Conservation (phyloP, 2,797 vertebrate genomes). For the Artibeus lituratus region DNA sequence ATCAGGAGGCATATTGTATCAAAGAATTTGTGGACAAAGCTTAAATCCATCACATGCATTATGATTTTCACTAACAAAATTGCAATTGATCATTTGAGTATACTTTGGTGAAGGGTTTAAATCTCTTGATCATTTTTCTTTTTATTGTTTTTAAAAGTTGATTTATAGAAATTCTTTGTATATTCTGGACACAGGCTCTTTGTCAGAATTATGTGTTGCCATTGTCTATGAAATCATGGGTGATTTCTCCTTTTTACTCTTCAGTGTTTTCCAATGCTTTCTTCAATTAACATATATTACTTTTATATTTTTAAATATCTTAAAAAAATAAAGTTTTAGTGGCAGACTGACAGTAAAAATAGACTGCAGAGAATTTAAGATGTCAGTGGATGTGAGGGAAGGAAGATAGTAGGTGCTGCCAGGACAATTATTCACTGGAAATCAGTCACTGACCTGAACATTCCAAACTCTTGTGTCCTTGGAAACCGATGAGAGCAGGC, state of each 20-base stretch:
- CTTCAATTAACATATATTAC: background rate
- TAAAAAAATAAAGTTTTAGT: background rate
- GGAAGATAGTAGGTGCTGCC: background rate
- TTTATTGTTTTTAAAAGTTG: background rate
- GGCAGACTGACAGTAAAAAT: background rate
- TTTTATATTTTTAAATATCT: background rate
- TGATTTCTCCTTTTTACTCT: background rate
- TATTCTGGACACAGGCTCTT: background rate
- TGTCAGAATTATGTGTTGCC: background rate
- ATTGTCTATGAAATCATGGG: background rate
- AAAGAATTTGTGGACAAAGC: background rate
- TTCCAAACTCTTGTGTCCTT: background rate
- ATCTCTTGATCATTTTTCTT: background rate
- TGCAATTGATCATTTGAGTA: background rate
- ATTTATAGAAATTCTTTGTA: background rate
- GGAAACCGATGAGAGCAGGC: background rate
- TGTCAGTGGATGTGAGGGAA: background rate
- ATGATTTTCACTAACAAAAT: background rate
- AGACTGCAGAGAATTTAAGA: background rate
- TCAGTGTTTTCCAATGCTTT: background rate
- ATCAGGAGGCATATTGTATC: background rate
- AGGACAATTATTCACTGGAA: background rate
- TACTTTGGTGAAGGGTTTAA: background rate
- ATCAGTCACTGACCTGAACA: background rate
- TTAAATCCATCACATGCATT: background rate